These are phyloP conservation scores for Morpho deidamia DNA, from an alignment of 2,888 invertebrate species.

Conservation along the genomic window DNA sequence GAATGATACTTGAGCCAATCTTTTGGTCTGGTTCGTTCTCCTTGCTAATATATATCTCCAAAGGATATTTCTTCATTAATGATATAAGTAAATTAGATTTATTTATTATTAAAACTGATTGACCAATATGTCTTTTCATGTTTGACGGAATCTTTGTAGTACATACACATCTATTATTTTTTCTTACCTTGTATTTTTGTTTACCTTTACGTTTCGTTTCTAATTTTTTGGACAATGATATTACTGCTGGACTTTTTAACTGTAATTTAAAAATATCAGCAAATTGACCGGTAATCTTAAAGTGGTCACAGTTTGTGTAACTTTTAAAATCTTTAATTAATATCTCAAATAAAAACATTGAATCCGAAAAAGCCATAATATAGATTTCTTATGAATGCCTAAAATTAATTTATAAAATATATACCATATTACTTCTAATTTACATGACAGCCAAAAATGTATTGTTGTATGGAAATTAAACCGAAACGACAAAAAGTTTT, in stretches of 20 bases:
- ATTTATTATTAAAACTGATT: conserved; percentile 39
- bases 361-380: conserved; percentile 55
- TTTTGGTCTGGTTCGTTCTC: conserved; percentile 33
- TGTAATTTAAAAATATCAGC: conserved; percentile 49
- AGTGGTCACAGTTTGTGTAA: conserved; percentile 39
- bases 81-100: conserved; percentile 36
- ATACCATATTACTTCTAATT: conserved; percentile 39
- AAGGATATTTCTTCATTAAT: conserved; percentile 49
- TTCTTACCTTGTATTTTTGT: conserved; percentile 33
- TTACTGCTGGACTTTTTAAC: conserved; percentile 41
- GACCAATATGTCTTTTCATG: conserved; percentile 30
- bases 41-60: conserved; percentile 47
- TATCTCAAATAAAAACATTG: conserved; percentile 61
- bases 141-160: conserved; percentile 20
- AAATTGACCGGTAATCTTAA: conserved; percentile 45
- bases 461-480: too few relatives aligned
- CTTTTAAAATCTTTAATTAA: conserved; percentile 46
- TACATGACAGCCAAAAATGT: conserved; percentile 38
- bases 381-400: conserved; percentile 14
- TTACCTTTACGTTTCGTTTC: conserved; percentile 28
- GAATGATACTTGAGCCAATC: conserved; percentile 45
- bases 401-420: conserved; percentile 13
- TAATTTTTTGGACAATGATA: conserved; percentile 14
- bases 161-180: conserved; percentile 6
- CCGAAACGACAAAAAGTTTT: too few relatives aligned